phyloP scores from a whole-genome alignment of 2,888 invertebrate species.

The Amphipyra tragopoginis region DNA sequence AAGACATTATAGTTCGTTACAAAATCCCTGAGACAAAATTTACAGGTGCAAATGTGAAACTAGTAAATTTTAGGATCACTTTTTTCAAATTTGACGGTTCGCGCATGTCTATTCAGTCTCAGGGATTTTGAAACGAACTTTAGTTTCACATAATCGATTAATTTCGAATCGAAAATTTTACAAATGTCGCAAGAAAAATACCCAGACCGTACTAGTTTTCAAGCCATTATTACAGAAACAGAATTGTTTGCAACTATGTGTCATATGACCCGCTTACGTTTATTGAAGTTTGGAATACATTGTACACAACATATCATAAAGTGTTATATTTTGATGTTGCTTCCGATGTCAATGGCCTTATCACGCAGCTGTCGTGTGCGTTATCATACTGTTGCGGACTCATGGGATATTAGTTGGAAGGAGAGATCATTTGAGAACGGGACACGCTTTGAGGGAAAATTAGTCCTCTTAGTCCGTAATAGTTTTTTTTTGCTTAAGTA shows the following conservation, averaged over 20 bases:
- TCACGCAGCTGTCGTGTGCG: constrained; percentile 37
- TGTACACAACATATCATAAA: constrained; percentile 10
- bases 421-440: not conserved
- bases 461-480: not conserved
- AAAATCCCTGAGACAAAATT: too few species aligned
- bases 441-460: constrained; percentile 7
- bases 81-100: too few species aligned
- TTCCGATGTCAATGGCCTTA: constrained; percentile 46
- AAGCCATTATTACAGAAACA: too few species aligned
- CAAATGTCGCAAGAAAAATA: constrained; percentile 8
- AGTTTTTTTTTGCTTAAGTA: not conserved
- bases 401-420: constrained; percentile 21
- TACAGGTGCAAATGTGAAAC: too few species aligned
- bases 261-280: constrained; percentile 2
- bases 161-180: too few species aligned
- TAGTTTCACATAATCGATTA: too few species aligned
- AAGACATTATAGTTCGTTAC: too few species aligned
- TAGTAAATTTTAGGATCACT: too few species aligned
- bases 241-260: constrained; percentile 8
- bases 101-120: too few species aligned
- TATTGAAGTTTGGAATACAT: constrained; percentile 15
- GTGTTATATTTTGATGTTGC: constrained; percentile 24
- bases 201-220: not conserved
- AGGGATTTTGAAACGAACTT: too few species aligned
- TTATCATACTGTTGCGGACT: constrained; percentile 36